Evolutionary conservation across 2,113 vertebrate species (phyloP), one percentile per base, ranked within the genome.

Genomic region (Suricata suricatta): DNA sequence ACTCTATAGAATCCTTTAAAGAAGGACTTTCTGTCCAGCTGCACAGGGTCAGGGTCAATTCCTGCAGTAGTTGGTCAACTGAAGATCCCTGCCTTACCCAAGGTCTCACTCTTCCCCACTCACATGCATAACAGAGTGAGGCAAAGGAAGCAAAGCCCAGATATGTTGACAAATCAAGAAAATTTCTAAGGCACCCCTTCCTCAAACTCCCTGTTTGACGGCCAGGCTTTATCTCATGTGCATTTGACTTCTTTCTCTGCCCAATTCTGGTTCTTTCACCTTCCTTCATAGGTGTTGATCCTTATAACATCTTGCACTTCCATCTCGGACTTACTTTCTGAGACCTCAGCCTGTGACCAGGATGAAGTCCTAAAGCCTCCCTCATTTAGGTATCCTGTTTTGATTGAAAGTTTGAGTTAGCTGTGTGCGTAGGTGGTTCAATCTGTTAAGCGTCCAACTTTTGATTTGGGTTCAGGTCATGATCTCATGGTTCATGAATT

Each of bases 241-340:
- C 27, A 44, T 69, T 27, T 89, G 6, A 64, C 3, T n/a, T 71
- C 79, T 64, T 85, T 54, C 41, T 80, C 72, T 41, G 60, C 35
- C 38, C 5, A 19, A 1, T 41, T 50, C n/a, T 79, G 52, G 10
- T 72, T 83, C 41, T 15, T 41, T 35, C 23, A 15, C 52, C 29
- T 94, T 87, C 44, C 63, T 93, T 92, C 80, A 83, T 72, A 92
- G 29, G 11, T 64, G 31, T 35, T 86, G 19, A 90, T 92, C 52
- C 80, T 96, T 95, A 87, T 76, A 79, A 82, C 5, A 90, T 77
- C 35, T 60, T 68, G 44, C 12, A 72, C 50, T 8, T 71, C 21
- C 33, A 76, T 52, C 27, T 96, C 68, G 82, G 33, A 77, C 11
- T 81, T 79, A 76, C n/a, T 27, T 60, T 82, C 72, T 77, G 52